Evolutionary conservation across 2,797 vertebrate genomes (phyloP).

Genomic region (Triplophysa bombifrons): DNA sequence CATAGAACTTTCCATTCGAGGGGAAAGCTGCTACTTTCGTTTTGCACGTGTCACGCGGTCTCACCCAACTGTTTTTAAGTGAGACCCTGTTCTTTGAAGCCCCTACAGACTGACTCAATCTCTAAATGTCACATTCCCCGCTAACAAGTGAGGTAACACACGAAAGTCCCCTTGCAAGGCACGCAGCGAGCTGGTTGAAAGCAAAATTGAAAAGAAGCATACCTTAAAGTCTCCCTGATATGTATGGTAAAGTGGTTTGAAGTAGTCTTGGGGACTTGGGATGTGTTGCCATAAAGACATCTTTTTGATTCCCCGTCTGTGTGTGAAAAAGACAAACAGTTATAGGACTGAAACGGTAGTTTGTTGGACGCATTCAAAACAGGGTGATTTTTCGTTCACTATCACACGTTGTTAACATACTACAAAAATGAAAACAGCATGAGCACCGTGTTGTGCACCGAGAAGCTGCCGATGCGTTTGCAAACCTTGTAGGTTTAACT

Average conservation of each 20-base stretch:
- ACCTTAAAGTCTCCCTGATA: constrained; percentile 79
- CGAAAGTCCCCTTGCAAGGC: constrained; percentile 61
- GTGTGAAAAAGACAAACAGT: constrained; percentile 27
- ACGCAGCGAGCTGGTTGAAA: neutral
- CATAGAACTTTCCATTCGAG: constrained; percentile 71
- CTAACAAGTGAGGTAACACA: constrained; percentile 28
- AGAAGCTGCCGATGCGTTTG: constrained; percentile 43
- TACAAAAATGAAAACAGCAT: constrained; percentile 1
- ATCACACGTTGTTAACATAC: neutral
- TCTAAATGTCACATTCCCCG: constrained; percentile 36
- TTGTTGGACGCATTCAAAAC: neutral
- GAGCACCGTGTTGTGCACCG: neutral
- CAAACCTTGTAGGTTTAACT: constrained; percentile 62
- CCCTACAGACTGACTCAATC: constrained; percentile 69
- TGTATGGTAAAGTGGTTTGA: constrained; percentile 72
- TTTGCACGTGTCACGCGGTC: constrained; percentile 41
- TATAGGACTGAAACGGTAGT: neutral
- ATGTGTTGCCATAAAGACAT: constrained; percentile 57
- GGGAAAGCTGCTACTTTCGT: constrained; percentile 57
- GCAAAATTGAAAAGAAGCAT: constrained; percentile 38
- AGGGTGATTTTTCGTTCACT: neutral
- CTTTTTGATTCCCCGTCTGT: constrained; percentile 64
- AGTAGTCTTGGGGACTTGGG: constrained; percentile 71
- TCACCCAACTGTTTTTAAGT: constrained; percentile 59
- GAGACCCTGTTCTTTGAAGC: constrained; percentile 60